phyloP scores from a whole-genome alignment of 2,113 vertebrate genomes.

The Phylloscopus trochiloides region DNA sequence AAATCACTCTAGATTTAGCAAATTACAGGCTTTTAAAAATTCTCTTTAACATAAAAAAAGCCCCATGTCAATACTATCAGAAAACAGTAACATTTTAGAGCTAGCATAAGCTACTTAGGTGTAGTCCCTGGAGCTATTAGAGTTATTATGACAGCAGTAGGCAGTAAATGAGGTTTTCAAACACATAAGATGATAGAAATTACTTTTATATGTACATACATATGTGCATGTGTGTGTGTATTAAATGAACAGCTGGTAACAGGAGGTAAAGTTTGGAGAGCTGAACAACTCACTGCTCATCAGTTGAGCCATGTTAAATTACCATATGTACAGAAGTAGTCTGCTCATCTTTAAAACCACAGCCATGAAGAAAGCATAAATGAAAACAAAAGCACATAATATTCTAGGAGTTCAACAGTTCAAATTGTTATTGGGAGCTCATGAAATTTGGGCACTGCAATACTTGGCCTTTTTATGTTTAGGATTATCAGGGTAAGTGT shows the following conservation, averaged over 20 bases:
- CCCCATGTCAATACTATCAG: not conserved
- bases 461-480: not conserved
- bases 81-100: constrained; percentile 9
- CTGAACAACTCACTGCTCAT: not conserved
- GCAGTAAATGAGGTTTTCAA: not conserved
- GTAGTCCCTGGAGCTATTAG: not conserved
- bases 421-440: not conserved
- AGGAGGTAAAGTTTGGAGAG: not conserved
- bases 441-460: not conserved
- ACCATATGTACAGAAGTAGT: not conserved
- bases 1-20: not conserved
- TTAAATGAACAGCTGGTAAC: not conserved
- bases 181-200: not conserved
- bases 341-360: not conserved
- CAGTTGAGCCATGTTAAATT: not conserved
- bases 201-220: not conserved
- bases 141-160: not conserved
- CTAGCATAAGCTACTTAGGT: not conserved
- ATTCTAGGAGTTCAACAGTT: not conserved
- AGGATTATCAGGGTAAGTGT: not conserved
- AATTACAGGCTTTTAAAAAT: constrained; percentile 12
- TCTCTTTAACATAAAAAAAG: not conserved
- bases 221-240: not conserved
- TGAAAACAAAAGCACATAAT: not conserved
- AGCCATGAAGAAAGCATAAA: not conserved